Conservation (phyloP, 2,797 vertebrate genomes). For the Alfaro cultratus region DNA sequence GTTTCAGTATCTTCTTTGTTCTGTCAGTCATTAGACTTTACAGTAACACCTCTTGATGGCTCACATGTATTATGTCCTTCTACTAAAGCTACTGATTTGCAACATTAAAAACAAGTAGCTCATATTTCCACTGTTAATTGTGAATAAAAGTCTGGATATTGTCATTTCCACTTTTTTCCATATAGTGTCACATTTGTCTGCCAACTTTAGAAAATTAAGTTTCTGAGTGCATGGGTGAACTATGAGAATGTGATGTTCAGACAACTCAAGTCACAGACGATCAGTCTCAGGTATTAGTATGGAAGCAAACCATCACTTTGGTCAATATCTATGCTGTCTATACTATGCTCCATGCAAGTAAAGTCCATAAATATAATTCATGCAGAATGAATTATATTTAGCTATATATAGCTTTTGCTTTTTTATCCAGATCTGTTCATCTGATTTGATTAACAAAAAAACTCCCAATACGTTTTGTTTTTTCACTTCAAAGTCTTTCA, state of each 20-base stretch:
- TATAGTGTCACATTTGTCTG: background rate
- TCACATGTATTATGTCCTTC: background rate
- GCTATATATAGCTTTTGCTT: background rate
- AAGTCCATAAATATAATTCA: background rate
- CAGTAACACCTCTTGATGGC: background rate
- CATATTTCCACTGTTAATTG: background rate
- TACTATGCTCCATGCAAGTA: background rate
- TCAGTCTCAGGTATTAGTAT: background rate
- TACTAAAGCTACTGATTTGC: background rate
- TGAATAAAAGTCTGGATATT: background rate
- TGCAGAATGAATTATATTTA: background rate
- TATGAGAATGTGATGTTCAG: background rate
- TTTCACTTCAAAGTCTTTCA: conserved; percentile 38
- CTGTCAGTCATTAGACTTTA: background rate
- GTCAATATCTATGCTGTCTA: background rate
- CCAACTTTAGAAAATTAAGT: background rate
- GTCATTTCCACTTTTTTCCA: background rate
- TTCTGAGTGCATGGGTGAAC: background rate
- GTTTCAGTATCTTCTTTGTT: background rate
- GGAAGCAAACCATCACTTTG: background rate
- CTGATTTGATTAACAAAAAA: background rate
- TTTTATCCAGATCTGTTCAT: background rate
- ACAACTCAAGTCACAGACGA: background rate
- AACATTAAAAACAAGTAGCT: background rate
- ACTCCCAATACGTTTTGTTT: background rate